Percentiles rank a stretch among this genome's conserved stretches.
Conservation (phyloP, 2,797 vertebrate species). For the Pseudochaenichthys georgianus region DNA sequence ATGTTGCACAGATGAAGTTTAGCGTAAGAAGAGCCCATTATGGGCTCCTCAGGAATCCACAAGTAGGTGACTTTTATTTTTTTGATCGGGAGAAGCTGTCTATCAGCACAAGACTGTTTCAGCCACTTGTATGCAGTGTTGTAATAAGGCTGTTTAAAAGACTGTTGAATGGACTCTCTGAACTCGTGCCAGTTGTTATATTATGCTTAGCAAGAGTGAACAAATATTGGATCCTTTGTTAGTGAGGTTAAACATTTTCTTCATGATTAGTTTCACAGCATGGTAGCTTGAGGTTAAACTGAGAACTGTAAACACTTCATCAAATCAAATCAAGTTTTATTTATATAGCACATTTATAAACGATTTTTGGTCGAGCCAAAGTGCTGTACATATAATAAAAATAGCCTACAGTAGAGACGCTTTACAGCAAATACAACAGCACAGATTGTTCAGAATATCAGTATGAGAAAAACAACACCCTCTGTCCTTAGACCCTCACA, state of each 20-base stretch:
- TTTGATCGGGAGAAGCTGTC: conserved; percentile 58
- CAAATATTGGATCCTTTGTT: conserved; percentile 65
- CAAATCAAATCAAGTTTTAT: background rate
- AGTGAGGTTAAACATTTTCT: conserved; percentile 34
- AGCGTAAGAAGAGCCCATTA: conserved; percentile 43
- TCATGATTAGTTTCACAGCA: conserved; percentile 28
- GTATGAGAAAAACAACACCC: too few relatives aligned
- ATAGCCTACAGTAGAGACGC: too few relatives aligned
- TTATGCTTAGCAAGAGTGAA: conserved; percentile 65
- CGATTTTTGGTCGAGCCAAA: too few relatives aligned
- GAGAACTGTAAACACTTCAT: conserved; percentile 28
- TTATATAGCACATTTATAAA: too few relatives aligned
- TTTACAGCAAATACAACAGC: too few relatives aligned
- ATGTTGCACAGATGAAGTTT: conserved; percentile 69
- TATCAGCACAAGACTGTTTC: conserved; percentile 62
- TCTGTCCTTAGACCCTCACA: too few relatives aligned
- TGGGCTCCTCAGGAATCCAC: conserved; percentile 43
- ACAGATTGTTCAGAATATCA: too few relatives aligned
- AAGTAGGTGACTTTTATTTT: conserved; percentile 68
- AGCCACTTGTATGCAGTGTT: conserved; percentile 65
- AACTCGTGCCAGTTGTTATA: conserved; percentile 66
- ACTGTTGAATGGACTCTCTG: conserved; percentile 57
- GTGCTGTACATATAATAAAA: too few relatives aligned
- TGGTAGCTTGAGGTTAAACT: conserved; percentile 23
- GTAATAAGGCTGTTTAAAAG: conserved; percentile 65